Base-by-base conservation (phyloP, 2,888 invertebrate genomes). In the Palloptera scutellata region DNA sequence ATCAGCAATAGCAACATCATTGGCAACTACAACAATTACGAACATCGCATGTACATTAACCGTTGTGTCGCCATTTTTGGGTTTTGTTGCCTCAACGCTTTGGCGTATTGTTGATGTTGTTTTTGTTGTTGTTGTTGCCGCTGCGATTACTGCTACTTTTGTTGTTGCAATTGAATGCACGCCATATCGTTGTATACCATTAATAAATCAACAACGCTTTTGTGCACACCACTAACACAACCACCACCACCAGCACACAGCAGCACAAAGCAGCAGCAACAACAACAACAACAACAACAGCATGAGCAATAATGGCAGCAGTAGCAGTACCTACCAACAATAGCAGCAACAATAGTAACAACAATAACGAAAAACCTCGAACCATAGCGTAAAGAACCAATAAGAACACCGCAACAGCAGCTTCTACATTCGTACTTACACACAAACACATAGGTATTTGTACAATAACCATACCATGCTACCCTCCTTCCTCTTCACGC, bases 61-160 rank as follows among this genome's bases (percentile, higher is more conserved):
- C 72, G 68, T 79, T 77, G 74, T 75, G 64, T 72, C 68, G 69
- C 73, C 98, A 79, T 98, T 98, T 86, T 93, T 98, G 81, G 91
- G 94, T 94, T 94, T 85, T 86, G 86, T 80, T 73, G 61, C 57
- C 12, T 62, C 48, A 48, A 48, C 59, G 41, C 67, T 55, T 55
- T 55, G 52, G 63, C 48, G 43, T 40, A 15, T 13, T 5, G 43
- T 15, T 13, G 52, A 40, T 62, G 62, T 51, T 41, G 40, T 58
- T n/a, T 61, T 64, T 62, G 60, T 59, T 64, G 61, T 60, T 43
- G 43, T 61, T 60, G 65, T n/a, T n/a, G n/a, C n/a, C n/a, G n/a
- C n/a, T n/a, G n/a, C n/a, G n/a, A n/a, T n/a, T n/a, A n/a, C 45
- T 61, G 53, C 54, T 61, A n/a, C 48, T 66, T 64, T 66, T 61